Evolutionary conservation across 2,113 vertebrate genomes (phyloP).

Genomic region (Callaeas wilsoni): DNA sequence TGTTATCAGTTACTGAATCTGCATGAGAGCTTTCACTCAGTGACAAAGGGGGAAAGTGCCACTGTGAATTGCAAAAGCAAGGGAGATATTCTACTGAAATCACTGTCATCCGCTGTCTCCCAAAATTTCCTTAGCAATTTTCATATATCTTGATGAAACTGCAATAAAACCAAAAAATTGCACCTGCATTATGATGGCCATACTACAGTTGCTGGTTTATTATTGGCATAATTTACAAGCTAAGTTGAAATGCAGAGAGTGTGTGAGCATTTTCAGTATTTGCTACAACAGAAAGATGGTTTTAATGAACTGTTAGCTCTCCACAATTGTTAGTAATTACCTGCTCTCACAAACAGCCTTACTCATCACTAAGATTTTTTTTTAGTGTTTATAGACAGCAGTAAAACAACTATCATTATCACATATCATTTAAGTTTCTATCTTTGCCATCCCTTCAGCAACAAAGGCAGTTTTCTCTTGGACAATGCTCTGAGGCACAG

Average conservation of each 20-base stretch:
- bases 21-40: not conserved
- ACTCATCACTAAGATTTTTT: not conserved
- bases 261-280: not conserved
- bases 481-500: not conserved
- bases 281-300: not conserved
- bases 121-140: not conserved
- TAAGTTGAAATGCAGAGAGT: constrained; percentile 4
- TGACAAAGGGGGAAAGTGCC: not conserved
- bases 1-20: not conserved
- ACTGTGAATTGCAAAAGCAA: not conserved
- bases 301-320: not conserved
- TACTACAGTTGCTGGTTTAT: not conserved
- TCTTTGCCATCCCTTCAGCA: not conserved
- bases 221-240: not conserved
- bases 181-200: not conserved
- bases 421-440: not conserved
- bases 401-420: not conserved
- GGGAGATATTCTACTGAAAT: not conserved
- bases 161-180: not conserved
- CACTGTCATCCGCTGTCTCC: not conserved
- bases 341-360: not conserved
- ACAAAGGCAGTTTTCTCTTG: not conserved
- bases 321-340: not conserved
- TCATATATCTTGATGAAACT: not conserved
- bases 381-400: not conserved